Evolutionary conservation across 2,888 invertebrate species (phyloP).

Genomic region (Oligia fasciuncula): DNA sequence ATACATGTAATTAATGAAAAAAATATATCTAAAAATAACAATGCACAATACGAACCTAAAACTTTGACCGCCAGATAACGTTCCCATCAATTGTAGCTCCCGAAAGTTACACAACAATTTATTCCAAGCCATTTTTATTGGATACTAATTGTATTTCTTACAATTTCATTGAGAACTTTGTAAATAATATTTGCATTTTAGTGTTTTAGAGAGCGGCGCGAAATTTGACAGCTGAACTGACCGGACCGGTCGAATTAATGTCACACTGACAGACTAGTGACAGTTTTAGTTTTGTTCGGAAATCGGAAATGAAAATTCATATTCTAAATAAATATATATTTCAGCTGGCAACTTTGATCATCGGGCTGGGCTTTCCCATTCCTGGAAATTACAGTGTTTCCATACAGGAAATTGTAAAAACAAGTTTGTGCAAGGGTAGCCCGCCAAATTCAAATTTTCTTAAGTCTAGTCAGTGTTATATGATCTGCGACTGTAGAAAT

Average conservation of each 20-base stretch:
- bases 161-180: neutral
- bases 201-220: neutral
- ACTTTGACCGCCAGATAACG: conserved; percentile 95
- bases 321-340: neutral
- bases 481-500: neutral
- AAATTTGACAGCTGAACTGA: neutral
- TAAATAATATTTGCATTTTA: neutral
- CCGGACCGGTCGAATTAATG: no score
- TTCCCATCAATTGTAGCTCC: conserved; percentile 92
- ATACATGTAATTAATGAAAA: no score
- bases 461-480: no score
- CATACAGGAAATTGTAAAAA: neutral
- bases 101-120: conserved; percentile 88
- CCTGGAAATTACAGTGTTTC: neutral
- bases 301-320: neutral
- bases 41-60: conserved; percentile 91
- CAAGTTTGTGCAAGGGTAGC: neutral
- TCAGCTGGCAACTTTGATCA: neutral
- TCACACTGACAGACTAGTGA: neutral
- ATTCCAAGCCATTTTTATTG: conserved; percentile 82
- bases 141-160: neutral
- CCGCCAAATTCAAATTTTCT: neutral
- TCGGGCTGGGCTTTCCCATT: neutral
- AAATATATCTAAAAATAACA: conserved; percentile 11
- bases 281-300: conserved; percentile 10